Evolutionary conservation across 1,140 invertebrate genomes (phyloP), one percentile per base, ranked within the genome.

Genomic region (Drosophila aff.): DNA sequence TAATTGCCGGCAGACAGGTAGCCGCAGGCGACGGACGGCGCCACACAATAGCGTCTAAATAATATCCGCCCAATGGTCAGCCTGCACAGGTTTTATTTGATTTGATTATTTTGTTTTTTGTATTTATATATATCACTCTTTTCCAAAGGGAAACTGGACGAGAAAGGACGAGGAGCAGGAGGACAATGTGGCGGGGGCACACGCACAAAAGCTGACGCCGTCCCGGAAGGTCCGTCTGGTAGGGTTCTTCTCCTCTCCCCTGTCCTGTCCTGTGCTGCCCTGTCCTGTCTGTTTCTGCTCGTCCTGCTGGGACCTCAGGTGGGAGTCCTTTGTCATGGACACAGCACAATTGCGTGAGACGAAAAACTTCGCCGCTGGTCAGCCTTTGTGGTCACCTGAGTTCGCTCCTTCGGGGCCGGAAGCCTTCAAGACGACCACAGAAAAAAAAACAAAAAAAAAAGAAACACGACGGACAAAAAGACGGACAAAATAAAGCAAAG

Each of bases 1-100:
- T 87, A 87, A 87, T 87, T 89, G 84, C 84, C 78, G 84, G 77
- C 83, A 89, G 65, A 60, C 43, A 64, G 50, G 44, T 43, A 63
- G 76, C 66, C 38, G 31, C 44, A 31, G 21, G 46, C 62, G 16
- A 43, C 58, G 65, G 28, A 76, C 75, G 83, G 83, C 83, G 83
- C 83, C 83, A 89, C 78, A 87, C 83, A 87, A 87, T 89, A 87
- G 84, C 73, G 83, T 89, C 83, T 87, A 89, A 87, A 89, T 89
- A 89, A 89, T 87, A 84, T 87, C 83, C 83, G 83, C 83, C 83
- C 84, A 87, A 89, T 84, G 83, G 83, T 87, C 83, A 87, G 83
- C 41, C 62, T 53, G 38, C 40, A 38, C 31, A 38, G 46, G 36
- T 64, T 40, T n/a, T 26, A 44, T 61, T 26, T 65, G 15, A 33